Conservation (phyloP, 2,113 vertebrate species). For the Sporophila hypoxantha region DNA sequence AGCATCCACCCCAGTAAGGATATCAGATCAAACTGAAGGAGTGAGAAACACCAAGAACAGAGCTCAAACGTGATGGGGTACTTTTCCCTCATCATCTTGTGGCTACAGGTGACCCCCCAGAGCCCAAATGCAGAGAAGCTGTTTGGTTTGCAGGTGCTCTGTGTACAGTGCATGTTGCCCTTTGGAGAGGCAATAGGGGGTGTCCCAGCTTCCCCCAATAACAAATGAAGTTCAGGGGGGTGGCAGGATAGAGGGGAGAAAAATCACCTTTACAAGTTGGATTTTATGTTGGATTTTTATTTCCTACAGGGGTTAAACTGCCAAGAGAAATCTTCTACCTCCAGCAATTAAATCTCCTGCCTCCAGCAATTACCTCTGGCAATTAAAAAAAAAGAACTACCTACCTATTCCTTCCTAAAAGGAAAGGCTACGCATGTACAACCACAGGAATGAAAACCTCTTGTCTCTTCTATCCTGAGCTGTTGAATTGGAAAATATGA, state of each 20-base stretch:
- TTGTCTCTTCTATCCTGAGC: neutral
- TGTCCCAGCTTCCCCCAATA: neutral
- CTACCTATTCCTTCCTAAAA: neutral
- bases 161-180: neutral
- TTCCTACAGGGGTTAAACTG: neutral
- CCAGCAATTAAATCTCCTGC: neutral
- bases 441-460: neutral
- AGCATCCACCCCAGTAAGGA: neutral
- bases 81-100: neutral
- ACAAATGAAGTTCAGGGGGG: neutral
- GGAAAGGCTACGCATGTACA: neutral
- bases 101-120: no score
- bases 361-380: neutral
- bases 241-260: neutral
- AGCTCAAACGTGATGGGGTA: neutral
- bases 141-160: rapidly evolving
- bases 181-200: neutral
- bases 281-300: neutral
- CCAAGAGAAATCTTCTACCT: neutral
- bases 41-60: neutral
- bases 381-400: neutral
- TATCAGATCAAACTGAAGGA: neutral
- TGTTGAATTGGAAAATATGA: neutral
- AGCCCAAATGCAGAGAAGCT: neutral
- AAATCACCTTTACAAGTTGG: neutral